These are phyloP conservation scores for Gracilinanus agilis DNA, from an alignment of 2,113 vertebrate genomes.

Conservation along the genomic window DNA sequence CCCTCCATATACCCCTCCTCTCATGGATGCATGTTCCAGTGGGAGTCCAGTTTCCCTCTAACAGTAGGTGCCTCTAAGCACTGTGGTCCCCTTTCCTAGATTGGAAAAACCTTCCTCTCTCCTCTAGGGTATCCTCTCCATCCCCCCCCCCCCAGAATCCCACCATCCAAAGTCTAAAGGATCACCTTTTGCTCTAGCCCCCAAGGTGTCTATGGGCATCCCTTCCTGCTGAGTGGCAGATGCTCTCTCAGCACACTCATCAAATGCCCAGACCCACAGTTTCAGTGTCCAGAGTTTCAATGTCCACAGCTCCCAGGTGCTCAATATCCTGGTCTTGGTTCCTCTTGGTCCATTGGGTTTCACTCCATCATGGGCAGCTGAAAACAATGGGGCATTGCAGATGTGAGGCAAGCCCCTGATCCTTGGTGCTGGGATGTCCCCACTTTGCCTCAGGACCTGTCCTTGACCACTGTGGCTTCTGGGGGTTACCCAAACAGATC, in stretches of 20 bases:
- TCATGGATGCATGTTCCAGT: accelerated
- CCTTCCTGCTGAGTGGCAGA: not conserved
- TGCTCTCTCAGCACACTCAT: not conserved
- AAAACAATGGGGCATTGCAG: not conserved
- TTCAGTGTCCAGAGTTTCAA: not conserved
- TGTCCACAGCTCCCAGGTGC: not conserved
- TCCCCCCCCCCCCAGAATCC: not conserved
- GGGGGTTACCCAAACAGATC: not conserved
- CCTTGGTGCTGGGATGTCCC: not conserved
- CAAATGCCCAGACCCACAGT: not conserved
- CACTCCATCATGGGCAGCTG: not conserved
- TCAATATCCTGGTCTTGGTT: not conserved
- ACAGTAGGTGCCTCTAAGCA: accelerated
- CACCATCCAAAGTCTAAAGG: not conserved
- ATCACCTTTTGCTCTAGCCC: not conserved
- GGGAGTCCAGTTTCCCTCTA: not conserved
- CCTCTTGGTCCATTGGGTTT: not conserved
- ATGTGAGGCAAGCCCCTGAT: not conserved
- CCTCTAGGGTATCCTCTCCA: not conserved
- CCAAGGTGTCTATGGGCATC: not conserved
- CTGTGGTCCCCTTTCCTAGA: not conserved
- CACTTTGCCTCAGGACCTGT: not conserved
- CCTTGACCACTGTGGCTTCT: not conserved
- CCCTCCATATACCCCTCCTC: not conserved
- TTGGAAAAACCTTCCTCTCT: not conserved